These are phyloP conservation scores for Agrochola macilenta DNA, from an alignment of 2,888 invertebrate genomes.

Conservation along the genomic window DNA sequence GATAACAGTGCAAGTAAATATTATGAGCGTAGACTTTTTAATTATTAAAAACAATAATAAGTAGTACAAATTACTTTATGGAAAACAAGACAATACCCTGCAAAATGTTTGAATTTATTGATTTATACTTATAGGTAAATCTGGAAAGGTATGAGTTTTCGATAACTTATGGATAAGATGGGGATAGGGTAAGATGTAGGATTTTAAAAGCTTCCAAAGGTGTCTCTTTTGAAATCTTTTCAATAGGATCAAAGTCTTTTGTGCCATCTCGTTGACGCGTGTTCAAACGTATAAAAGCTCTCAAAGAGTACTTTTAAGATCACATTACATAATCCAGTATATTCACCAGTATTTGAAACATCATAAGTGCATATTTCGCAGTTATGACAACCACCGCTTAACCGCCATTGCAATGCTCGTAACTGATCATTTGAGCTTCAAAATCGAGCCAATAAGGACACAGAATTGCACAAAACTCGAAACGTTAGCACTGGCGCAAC, in stretches of 20 bases:
- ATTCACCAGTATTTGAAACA: constrained; percentile 4
- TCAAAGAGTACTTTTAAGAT: constrained; percentile 17
- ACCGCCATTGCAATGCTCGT: constrained; percentile 35
- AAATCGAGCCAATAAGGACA: constrained; percentile 50
- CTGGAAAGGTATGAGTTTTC: background rate
- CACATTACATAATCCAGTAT: constrained; percentile 19
- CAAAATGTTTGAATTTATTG: constrained; percentile 26
- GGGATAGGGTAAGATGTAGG: background rate
- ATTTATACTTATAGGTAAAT: too few species aligned
- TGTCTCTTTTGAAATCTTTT: background rate
- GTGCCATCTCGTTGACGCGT: background rate
- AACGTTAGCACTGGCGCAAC: constrained; percentile 54
- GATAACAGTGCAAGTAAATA: too few species aligned
- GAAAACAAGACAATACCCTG: constrained; percentile 1
- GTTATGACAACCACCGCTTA: constrained; percentile 42
- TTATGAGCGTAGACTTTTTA: too few species aligned
- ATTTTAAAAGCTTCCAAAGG: background rate
- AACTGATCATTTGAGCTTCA: constrained; percentile 54
- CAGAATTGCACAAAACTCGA: constrained; percentile 61
- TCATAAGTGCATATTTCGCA: constrained; percentile 23
- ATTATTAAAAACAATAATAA: too few species aligned
- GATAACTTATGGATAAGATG: background rate
- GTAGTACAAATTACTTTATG: too few species aligned
- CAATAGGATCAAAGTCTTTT: constrained; percentile 3
- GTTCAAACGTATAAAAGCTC: constrained; percentile 17